Percentiles rank a stretch among this genome's conserved stretches.
Evolutionary conservation across 2,888 invertebrate species (phyloP).

Genomic region (Aelia acuminata): DNA sequence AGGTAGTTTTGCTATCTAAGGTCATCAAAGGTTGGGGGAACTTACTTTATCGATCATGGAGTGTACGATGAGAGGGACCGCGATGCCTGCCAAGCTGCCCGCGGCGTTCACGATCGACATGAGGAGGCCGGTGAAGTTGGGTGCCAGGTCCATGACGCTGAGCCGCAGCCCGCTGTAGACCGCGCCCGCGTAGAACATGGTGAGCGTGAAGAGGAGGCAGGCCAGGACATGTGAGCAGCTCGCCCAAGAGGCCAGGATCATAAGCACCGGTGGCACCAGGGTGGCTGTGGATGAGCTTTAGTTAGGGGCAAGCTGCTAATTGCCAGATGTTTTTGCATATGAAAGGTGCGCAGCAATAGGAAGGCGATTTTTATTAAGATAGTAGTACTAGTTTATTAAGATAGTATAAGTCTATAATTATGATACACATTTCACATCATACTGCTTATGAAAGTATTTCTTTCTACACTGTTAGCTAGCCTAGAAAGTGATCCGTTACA

Average conservation of each 20-base stretch:
- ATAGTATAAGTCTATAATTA: no score
- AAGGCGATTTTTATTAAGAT: no score
- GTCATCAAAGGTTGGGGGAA: no score
- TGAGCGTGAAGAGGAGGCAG: not conserved
- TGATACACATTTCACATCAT: no score
- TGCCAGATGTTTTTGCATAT: no score
- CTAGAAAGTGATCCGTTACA: no score
- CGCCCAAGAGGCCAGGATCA: not conserved
- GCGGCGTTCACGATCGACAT: slow-evolving; percentile 4
- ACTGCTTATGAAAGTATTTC: no score
- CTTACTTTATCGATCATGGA: not conserved
- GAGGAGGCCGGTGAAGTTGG: slow-evolving; percentile 16
- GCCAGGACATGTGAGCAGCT: slow-evolving; percentile 45
- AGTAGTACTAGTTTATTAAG: no score
- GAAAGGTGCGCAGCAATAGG: no score
- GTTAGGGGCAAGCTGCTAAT: no score
- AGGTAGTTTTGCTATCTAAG: no score
- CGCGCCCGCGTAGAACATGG: slow-evolving; percentile 51
- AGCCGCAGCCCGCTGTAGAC: slow-evolving; percentile 16
- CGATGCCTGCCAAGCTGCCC: not conserved
- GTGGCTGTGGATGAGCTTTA: not conserved
- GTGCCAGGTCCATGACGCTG: slow-evolving; percentile 22
- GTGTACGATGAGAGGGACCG: not conserved
- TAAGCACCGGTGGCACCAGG: not conserved
- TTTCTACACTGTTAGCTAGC: no score